These are phyloP conservation scores for Tridacna gigas DNA, from an alignment of 2,888 invertebrate genomes.

Conservation along the genomic window DNA sequence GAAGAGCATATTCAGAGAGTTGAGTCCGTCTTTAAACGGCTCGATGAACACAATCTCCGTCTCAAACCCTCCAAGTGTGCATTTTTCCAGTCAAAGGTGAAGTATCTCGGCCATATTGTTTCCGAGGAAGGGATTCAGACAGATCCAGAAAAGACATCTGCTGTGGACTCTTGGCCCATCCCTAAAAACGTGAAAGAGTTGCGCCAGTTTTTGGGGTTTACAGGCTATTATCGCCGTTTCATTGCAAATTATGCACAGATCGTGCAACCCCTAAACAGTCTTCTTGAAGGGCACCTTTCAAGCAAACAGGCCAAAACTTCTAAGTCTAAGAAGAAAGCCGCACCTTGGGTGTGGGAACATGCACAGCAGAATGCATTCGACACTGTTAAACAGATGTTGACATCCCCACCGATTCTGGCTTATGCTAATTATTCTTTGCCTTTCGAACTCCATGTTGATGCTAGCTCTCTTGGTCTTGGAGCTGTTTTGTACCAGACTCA, in stretches of 20 bases:
- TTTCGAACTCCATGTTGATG: not conserved
- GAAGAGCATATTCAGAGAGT: not conserved
- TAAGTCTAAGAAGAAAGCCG: not conserved
- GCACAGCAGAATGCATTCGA: not conserved
- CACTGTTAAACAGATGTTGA: not conserved
- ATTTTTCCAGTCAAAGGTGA: not conserved
- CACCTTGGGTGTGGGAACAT: conserved; percentile 6
- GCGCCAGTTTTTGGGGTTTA: not conserved
- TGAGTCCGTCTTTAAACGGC: not conserved
- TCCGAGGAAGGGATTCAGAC: not conserved
- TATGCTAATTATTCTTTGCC: not conserved
- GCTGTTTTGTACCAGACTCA: conserved; percentile 2
- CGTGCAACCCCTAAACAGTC: not conserved
- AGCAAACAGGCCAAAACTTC: not conserved
- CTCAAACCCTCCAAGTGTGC: conserved; percentile 1
- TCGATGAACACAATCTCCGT: not conserved
- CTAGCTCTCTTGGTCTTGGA: not conserved
- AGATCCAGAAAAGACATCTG: conserved; percentile 1
- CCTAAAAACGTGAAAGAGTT: not conserved
- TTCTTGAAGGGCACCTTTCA: not conserved
- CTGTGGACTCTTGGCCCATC: not conserved
- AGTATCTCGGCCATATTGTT: not conserved
- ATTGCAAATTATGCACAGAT: not conserved
- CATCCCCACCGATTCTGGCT: not conserved
- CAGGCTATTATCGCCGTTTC: conserved; percentile 8